A percentile compares a stretch with the other conserved stretches of the same genome.
phyloP scores from a whole-genome alignment of 2,888 invertebrate genomes.

The Eucriotettix oculatus region DNA sequence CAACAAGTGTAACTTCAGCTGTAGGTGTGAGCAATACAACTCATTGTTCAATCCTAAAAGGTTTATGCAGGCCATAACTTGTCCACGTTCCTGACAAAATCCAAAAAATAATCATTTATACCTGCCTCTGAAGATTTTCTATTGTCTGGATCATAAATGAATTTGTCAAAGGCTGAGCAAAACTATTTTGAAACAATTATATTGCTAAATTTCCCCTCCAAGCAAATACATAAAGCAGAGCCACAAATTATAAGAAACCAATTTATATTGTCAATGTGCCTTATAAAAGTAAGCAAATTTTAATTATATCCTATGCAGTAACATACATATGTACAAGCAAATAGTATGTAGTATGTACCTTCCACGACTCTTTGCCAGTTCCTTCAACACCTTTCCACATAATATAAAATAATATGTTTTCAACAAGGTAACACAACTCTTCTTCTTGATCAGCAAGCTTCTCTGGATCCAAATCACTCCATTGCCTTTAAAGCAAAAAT shows the following conservation, averaged over 20 bases:
- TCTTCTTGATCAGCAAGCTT: slow-evolving; percentile 30
- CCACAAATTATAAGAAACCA: not conserved
- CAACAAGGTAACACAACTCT: slow-evolving; percentile 37
- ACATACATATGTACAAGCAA: not conserved
- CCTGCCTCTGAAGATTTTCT: no score
- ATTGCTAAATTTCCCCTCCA: no score
- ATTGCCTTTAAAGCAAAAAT: slow-evolving; percentile 16
- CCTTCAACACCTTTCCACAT: slow-evolving; percentile 43
- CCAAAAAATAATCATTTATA: no score
- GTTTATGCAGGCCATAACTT: slow-evolving; percentile 41
- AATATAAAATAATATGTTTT: slow-evolving; percentile 37
- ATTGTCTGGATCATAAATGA: no score
- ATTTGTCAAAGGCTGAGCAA: no score
- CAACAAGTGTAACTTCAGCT: slow-evolving; percentile 35
- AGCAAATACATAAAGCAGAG: not conserved
- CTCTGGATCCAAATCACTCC: slow-evolving; percentile 18
- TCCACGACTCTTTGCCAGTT: slow-evolving; percentile 36
- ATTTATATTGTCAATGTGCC: not conserved
- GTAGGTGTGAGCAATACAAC: slow-evolving; percentile 34
- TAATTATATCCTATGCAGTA: not conserved
- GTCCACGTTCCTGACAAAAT: slow-evolving; percentile 31
- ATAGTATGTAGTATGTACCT: slow-evolving; percentile 21
- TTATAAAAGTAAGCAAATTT: not conserved
- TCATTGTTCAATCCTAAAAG: slow-evolving; percentile 36
- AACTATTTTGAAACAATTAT: no score